Percentiles rank a stretch among this genome's conserved stretches.
These are phyloP conservation scores for Siniperca knerii DNA, from an alignment of 2,113 vertebrate genomes.

Conservation along the genomic window DNA sequence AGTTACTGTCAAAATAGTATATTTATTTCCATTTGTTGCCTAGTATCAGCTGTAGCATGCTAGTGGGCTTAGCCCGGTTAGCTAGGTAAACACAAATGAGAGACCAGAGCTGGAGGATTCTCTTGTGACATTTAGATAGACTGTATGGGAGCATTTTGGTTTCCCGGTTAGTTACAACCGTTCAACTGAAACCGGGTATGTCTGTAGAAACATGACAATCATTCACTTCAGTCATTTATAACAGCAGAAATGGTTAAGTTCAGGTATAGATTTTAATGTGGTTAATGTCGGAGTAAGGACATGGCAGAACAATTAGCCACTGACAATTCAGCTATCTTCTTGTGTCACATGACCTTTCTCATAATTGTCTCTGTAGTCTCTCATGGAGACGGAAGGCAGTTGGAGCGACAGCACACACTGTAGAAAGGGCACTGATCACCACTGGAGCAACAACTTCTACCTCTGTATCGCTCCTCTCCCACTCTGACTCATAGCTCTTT, in stretches of 20 bases:
- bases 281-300: slow-evolving; percentile 7
- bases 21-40: too few relatives aligned
- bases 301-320: slow-evolving; percentile 14
- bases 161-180: too few relatives aligned
- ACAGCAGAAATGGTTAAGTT: background rate
- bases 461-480: background rate
- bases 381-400: background rate
- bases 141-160: too few relatives aligned
- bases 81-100: too few relatives aligned
- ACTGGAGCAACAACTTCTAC: background rate
- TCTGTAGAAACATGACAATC: too few relatives aligned
- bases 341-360: slow-evolving; percentile 11
- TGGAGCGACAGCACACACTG: background rate
- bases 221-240: too few relatives aligned
- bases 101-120: too few relatives aligned
- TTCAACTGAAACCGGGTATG: too few relatives aligned
- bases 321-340: slow-evolving; percentile 13
- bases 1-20: too few relatives aligned
- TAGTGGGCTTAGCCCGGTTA: too few relatives aligned
- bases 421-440: background rate
- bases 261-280: background rate
- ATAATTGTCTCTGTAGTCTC: background rate
- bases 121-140: too few relatives aligned
- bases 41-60: too few relatives aligned
- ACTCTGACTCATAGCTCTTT: background rate